Conservation (phyloP, 2,113 vertebrate genomes). For the Ascaphus truei region DNA sequence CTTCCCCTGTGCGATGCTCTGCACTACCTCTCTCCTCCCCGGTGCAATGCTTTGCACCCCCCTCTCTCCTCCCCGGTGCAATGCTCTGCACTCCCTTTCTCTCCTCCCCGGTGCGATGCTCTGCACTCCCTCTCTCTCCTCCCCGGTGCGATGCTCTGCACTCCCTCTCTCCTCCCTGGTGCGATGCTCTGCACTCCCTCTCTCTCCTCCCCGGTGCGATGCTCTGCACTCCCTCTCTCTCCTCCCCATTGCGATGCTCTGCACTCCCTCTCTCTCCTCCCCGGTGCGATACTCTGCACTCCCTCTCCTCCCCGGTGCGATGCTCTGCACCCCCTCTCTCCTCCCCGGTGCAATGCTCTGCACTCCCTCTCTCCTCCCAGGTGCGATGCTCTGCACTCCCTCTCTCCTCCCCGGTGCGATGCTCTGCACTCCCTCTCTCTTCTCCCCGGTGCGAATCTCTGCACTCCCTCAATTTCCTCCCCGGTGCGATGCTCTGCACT, state of each 20-base stretch:
- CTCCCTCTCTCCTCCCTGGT: too few relatives aligned
- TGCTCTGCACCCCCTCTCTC: background rate
- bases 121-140: background rate
- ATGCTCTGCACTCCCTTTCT: background rate
- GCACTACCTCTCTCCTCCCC: background rate
- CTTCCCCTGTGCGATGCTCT: background rate
- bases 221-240: background rate
- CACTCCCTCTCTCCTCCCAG: too few relatives aligned
- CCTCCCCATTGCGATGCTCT: background rate
- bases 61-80: too few relatives aligned
- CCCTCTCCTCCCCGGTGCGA: background rate
- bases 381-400: background rate
- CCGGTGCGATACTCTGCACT: background rate
- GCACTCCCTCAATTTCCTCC: slow-evolving; percentile 70
- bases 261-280: background rate
- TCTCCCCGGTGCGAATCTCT: background rate
- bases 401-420: background rate
- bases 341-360: background rate
- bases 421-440: background rate
- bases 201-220: background rate
- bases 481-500: slow-evolving; percentile 48
- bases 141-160: background rate
- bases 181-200: background rate
- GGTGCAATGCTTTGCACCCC: background rate
- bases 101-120: background rate